Evolutionary conservation across 1,140 invertebrate species (phyloP), one percentile per base, ranked within the genome.

Genomic region (Stegodyphus mimosarum): DNA sequence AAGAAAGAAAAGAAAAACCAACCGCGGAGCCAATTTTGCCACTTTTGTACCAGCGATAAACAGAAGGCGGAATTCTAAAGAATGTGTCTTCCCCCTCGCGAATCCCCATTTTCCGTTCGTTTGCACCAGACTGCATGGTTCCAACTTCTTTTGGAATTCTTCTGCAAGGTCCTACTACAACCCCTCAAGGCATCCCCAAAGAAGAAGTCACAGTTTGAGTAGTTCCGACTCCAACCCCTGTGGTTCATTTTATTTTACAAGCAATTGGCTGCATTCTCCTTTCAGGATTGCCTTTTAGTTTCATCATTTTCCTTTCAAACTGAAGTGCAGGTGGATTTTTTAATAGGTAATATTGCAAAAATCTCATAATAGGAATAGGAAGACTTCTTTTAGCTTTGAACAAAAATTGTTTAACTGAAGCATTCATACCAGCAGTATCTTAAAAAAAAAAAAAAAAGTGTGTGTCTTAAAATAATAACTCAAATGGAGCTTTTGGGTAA

Each of bases 1-100:
- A 33, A 33, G 33, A 3, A 33, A 33, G 33, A 33, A 33, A 33
- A 33, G 33, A 33, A 33, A 33, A 33, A 33, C 33, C 33, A 33
- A 33, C 33, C 33, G 33, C 33, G 33, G 33, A 79, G 64, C 77
- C 77, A 70, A 79, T 79, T 79, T 79, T 69, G 77, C 64, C 52
- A 79, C 77, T 79, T 79, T 79, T 79, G 77, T 79, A 50, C 6
- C 51, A 53, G 77, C 70, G 77, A 79, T 70, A 79, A 70, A 70
- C 77, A 70, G 77, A 55, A 79, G 77, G 77, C 3, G 17, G 51
- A 51, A 66, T 33, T 53, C 15, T 51, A 77, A 51, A 66, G 60
- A n/a, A 66, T 53, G 64, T 66, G 15, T 63, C 48, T n/a, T 77
- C 17, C 73, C 60, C 66, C 66, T 18, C 15, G 6, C 17, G 60